phyloP scores from a whole-genome alignment of 2,113 vertebrate genomes.

The Dromas ardeola region DNA sequence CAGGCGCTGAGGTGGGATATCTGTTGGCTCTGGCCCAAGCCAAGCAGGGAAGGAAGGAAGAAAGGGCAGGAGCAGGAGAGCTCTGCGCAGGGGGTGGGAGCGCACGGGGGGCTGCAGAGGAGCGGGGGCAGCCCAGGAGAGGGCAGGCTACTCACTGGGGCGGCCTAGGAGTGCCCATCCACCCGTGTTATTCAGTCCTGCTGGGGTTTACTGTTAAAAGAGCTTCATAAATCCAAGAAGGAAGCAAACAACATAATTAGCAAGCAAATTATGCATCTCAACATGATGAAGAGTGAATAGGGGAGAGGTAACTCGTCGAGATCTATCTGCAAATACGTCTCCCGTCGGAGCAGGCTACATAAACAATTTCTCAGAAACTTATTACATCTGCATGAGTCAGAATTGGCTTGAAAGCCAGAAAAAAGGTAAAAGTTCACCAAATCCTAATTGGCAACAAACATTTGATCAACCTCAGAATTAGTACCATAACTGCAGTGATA shows the following conservation, averaged over 20 bases:
- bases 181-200: background rate
- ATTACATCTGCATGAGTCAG: background rate
- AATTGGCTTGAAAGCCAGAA: background rate
- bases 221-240: background rate
- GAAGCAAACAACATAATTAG: constrained; percentile 3
- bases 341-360: background rate
- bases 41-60: background rate
- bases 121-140: background rate
- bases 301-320: background rate
- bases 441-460: background rate
- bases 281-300: background rate
- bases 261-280: background rate
- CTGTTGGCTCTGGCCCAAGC: background rate
- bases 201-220: background rate
- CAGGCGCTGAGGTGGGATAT: background rate
- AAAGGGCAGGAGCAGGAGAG: background rate
- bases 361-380: background rate
- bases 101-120: background rate
- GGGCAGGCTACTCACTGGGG: background rate
- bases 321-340: background rate
- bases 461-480: background rate
- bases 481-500: background rate
- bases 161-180: background rate
- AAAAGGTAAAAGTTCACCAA: background rate
- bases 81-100: background rate